A percentile compares a stretch with the other conserved stretches of the same genome.
Evolutionary conservation across 2,113 vertebrate genomes (phyloP).

Genomic region (Aix galericulata): DNA sequence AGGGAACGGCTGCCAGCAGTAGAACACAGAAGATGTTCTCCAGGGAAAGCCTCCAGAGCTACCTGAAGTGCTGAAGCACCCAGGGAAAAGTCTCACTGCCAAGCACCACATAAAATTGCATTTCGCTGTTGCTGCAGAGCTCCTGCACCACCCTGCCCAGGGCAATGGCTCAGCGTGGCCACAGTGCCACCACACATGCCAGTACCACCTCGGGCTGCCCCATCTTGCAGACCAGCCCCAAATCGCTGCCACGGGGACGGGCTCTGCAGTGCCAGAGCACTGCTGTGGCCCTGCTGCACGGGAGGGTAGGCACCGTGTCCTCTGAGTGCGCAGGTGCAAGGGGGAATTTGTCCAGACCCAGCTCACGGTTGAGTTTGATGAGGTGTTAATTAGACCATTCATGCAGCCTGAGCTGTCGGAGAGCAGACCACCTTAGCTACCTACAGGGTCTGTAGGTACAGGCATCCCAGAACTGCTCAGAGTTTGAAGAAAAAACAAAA

Average conservation of each 20-base stretch:
- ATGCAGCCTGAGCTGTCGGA: slow-evolving; percentile 55
- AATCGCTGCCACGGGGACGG: accelerated
- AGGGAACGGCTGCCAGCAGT: background rate
- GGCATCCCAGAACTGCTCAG: slow-evolving; percentile 34
- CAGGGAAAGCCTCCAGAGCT: background rate
- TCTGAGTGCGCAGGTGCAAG: slow-evolving; percentile 55
- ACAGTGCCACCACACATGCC: background rate
- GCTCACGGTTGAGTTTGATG: slow-evolving; percentile 62
- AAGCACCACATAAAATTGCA: background rate
- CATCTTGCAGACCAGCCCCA: background rate
- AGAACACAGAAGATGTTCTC: background rate
- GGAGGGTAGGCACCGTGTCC: background rate
- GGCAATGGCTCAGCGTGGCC: background rate
- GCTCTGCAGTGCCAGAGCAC: background rate
- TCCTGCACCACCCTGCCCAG: accelerated
- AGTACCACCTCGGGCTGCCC: background rate
- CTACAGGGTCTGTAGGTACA: background rate
- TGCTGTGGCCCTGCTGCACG: background rate
- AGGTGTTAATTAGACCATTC: slow-evolving; percentile 75
- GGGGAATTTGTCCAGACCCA: slow-evolving; percentile 57
- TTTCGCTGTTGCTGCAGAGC: background rate
- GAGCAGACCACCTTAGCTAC: slow-evolving; percentile 45
- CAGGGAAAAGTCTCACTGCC: background rate
- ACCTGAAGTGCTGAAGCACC: background rate
- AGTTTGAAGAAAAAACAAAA: background rate